Conservation (phyloP, 2,797 vertebrate genomes). For the Picus viridis region DNA sequence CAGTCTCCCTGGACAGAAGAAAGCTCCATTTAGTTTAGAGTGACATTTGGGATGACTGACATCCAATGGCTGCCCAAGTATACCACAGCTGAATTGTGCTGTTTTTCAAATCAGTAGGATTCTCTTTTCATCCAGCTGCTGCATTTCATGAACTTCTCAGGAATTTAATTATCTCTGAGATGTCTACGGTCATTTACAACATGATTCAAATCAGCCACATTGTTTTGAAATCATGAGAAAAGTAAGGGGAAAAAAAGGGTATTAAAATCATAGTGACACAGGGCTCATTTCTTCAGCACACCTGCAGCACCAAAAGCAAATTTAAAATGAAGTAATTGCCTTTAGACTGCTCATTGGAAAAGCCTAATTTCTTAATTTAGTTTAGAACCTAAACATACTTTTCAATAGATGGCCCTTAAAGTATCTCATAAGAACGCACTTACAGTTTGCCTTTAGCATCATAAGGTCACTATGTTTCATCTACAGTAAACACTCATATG, state of each 20-base stretch:
- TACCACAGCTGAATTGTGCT: neutral
- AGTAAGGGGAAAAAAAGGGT: neutral
- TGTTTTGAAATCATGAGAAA: neutral
- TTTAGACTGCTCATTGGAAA: neutral
- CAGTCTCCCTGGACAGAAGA: constrained; percentile 20
- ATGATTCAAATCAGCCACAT: neutral
- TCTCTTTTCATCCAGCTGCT: constrained; percentile 21
- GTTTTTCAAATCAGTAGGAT: neutral
- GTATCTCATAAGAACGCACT: neutral
- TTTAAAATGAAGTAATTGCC: neutral
- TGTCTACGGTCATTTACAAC: neutral
- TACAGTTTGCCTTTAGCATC: neutral
- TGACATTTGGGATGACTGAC: constrained; percentile 27
- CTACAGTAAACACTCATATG: neutral
- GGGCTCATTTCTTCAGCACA: neutral
- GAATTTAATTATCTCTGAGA: neutral
- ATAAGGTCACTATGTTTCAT: neutral
- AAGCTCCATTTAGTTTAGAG: constrained; percentile 47
- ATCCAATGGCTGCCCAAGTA: neutral
- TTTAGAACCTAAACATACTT: neutral
- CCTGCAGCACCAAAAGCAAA: neutral
- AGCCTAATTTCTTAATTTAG: neutral
- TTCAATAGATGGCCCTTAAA: neutral
- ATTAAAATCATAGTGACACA: neutral
- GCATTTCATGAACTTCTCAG: constrained; percentile 4